A percentile compares a stretch with the other conserved stretches of the same genome.
Conservation (phyloP, 2,888 invertebrate genomes). For the Netelia fuscicornis region DNA sequence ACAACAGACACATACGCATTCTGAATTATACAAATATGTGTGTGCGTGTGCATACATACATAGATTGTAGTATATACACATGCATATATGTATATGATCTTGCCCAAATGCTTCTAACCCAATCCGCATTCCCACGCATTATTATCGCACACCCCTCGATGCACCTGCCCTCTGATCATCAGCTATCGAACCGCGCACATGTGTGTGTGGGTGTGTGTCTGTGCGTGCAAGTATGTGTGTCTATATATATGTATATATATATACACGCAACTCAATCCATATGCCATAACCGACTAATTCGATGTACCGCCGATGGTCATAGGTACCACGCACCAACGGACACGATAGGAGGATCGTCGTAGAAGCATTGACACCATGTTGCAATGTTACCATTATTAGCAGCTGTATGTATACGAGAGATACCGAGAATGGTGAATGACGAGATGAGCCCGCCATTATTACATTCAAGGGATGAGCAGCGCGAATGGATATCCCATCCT, state of each 20-base stretch:
- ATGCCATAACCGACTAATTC: constrained; percentile 53
- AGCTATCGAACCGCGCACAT: constrained; percentile 64
- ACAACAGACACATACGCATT: constrained; percentile 40
- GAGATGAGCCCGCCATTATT: background rate
- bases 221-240: too few relatives aligned
- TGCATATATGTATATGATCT: constrained; percentile 18
- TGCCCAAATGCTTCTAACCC: constrained; percentile 67
- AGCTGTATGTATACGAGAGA: background rate
- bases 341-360: constrained; percentile 34
- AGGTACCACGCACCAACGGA: constrained; percentile 26
- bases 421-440: constrained; percentile 5
- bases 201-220: background rate
- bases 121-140: constrained; percentile 72
- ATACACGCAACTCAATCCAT: constrained; percentile 26
- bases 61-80: background rate
- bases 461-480: background rate
- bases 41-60: background rate
- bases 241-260: background rate
- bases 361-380: constrained; percentile 38
- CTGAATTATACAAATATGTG: constrained; percentile 21
- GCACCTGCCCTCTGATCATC: constrained; percentile 68
- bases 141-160: constrained; percentile 71
- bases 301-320: constrained; percentile 47
- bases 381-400: constrained; percentile 29
- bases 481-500: background rate